These are phyloP conservation scores for Polypedilum pembai DNA, from an alignment of 1,140 invertebrate species.

Conservation along the genomic window DNA sequence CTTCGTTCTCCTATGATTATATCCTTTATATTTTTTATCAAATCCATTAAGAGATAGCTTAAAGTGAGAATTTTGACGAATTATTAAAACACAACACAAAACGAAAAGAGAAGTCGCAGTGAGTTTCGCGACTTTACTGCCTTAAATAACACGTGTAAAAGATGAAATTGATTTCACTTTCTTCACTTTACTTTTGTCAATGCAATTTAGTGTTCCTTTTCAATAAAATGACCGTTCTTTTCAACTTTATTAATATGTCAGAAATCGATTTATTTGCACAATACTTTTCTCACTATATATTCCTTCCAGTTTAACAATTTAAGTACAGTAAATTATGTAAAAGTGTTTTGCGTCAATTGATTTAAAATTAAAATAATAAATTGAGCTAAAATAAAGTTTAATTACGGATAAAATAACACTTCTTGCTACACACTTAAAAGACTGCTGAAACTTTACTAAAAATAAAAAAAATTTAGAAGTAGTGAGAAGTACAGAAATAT, in stretches of 20 bases:
- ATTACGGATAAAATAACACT: neutral
- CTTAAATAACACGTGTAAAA: neutral
- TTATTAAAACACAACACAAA: neutral
- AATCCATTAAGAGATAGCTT: slow-evolving; percentile 19
- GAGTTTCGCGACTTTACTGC: neutral
- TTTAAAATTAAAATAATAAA: slow-evolving; percentile 15
- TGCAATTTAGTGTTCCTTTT: too few relatives aligned
- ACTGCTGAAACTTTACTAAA: neutral
- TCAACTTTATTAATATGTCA: too few relatives aligned
- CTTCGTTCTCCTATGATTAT: neutral
- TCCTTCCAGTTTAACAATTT: neutral
- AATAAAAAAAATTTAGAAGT: neutral
- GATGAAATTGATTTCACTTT: neutral
- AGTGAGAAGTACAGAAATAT: neutral
- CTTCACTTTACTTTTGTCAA: neutral
- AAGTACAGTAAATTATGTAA: slow-evolving; percentile 3
- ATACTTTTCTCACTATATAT: neutral
- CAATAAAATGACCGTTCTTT: too few relatives aligned
- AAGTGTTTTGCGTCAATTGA: neutral
- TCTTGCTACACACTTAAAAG: neutral
- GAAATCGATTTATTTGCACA: too few relatives aligned
- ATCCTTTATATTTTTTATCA: slow-evolving; percentile 5
- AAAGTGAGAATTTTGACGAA: slow-evolving; percentile 18
- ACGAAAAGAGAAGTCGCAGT: neutral
- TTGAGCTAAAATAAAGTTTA: neutral